Base-by-base conservation (phyloP, 1,140 invertebrate genomes). In the Brachionus paranguensis region DNA sequence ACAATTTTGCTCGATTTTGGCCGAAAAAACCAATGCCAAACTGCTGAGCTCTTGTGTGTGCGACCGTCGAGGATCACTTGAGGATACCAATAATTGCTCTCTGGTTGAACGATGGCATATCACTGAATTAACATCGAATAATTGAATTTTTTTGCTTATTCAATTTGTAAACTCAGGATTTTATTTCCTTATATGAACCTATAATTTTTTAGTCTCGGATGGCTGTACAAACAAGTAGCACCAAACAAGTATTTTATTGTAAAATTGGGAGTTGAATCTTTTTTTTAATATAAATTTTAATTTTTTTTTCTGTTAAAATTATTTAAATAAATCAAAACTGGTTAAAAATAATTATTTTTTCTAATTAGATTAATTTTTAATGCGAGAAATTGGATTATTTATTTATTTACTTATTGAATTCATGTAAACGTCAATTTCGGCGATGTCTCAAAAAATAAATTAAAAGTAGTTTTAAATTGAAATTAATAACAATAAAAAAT, bases 41-140 rank as follows among this genome's bases (percentile, higher is more conserved):
- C 12, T 81, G 4, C 37, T 81, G 12, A 81, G 78, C 53, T 45
- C 50, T 27, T 64, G 78, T 81, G 78, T 81, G 43, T 60, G 78
- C 43, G 78, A 81, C 47, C 53, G 64, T 27, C 14, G 72, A 14
- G 24, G 43, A 14, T 64, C 78, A n/a, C 64, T 29, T 64, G 78
- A 81, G 14, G 78, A 81, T 45, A 68, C 24, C 2, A 43, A 24
- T 24, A 64, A 60, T 60, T 81, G 53, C 43, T 43, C 37, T 12
- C 14, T 81, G 8, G 43, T 81, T 12, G 78, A 81, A 81, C 20
- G 78, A 33, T 81, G 78, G 78, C 33, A 33, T 45, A 64, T 81
- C 0, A 50, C 45, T 12, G 72, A 76, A 27, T 50, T 76, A 29
- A 12, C 6, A 50, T 27, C 72, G 20, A 76, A 76, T 50, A 50